Percentiles rank a stretch among this genome's conserved stretches.
These are phyloP conservation scores for Aptenodytes forsteri DNA, from an alignment of 2,113 vertebrate genomes.

Conservation along the genomic window DNA sequence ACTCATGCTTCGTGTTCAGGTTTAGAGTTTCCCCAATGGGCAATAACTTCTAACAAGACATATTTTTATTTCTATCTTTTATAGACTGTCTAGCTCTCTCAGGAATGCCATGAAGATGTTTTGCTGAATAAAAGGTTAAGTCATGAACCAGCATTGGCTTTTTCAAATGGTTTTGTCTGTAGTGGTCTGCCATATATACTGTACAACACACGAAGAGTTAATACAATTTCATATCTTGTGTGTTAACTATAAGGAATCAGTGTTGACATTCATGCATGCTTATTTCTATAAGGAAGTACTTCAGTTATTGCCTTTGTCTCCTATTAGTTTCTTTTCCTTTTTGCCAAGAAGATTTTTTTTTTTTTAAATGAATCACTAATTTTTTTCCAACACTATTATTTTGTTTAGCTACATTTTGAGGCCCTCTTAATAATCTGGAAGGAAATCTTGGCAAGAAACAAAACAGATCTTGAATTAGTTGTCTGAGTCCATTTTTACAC, in stretches of 20 bases:
- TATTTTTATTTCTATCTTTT: slow-evolving; percentile 26
- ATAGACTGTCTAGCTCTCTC: background rate
- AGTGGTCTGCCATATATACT: background rate
- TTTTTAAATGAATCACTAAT: background rate
- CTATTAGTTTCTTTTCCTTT: slow-evolving; percentile 21
- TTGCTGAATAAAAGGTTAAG: background rate
- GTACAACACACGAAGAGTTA: background rate
- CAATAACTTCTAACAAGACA: slow-evolving; percentile 6
- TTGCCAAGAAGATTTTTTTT: background rate
- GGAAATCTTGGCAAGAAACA: slow-evolving; percentile 33
- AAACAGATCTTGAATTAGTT: slow-evolving; percentile 26
- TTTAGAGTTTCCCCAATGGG: background rate
- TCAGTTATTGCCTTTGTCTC: slow-evolving; percentile 29
- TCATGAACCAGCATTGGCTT: background rate
- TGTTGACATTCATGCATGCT: background rate
- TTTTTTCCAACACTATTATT: slow-evolving; percentile 9
- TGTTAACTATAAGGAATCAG: background rate
- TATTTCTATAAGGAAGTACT: slow-evolving; percentile 14
- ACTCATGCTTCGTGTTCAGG: background rate
- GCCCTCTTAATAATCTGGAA: slow-evolving; percentile 19
- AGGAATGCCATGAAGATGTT: background rate
- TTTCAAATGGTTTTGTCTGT: background rate
- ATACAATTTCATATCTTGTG: background rate
- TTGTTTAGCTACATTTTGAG: slow-evolving; percentile 42
- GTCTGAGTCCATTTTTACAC: slow-evolving; percentile 31